Evolutionary conservation across 2,888 invertebrate genomes (phyloP).

Genomic region (Drosophila gaucha): DNA sequence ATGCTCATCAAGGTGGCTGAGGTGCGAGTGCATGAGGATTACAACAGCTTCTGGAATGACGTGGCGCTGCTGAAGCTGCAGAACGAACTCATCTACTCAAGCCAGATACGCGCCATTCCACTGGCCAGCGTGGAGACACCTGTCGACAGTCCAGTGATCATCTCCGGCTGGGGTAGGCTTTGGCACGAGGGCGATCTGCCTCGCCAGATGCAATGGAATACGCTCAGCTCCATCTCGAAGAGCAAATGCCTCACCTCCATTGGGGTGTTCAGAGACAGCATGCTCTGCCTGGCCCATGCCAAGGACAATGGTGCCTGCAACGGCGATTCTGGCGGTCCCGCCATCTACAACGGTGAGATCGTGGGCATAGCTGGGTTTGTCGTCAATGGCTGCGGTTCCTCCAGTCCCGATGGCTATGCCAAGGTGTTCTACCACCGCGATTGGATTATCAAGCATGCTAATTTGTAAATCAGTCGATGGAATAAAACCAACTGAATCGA

Average conservation of each 20-base stretch:
- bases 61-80: slow-evolving; percentile 66
- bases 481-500: background rate
- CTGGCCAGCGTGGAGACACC: slow-evolving; percentile 61
- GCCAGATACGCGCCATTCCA: slow-evolving; percentile 58
- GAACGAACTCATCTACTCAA: slow-evolving; percentile 53
- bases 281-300: slow-evolving; percentile 69
- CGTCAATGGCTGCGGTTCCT: slow-evolving; percentile 65
- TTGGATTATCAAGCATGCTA: slow-evolving; percentile 61
- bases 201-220: slow-evolving; percentile 66
- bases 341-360: slow-evolving; percentile 67
- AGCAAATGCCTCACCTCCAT: slow-evolving; percentile 45
- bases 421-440: slow-evolving; percentile 64
- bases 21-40: slow-evolving; percentile 67
- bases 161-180: slow-evolving; percentile 76
- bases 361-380: slow-evolving; percentile 80
- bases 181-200: slow-evolving; percentile 63
- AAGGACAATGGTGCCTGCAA: slow-evolving; percentile 74
- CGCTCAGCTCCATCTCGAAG: slow-evolving; percentile 56
- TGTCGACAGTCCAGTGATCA: slow-evolving; percentile 48
- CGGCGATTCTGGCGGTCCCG: slow-evolving; percentile 81
- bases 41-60: slow-evolving; percentile 70
- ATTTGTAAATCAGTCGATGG: slow-evolving; percentile 31
- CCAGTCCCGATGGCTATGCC: slow-evolving; percentile 73
- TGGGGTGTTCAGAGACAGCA: slow-evolving; percentile 35
- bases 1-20: slow-evolving; percentile 60